Percentiles rank a stretch among this genome's conserved stretches.
phyloP scores from a whole-genome alignment of 2,113 vertebrate genomes.

The Scatophagus argus region DNA sequence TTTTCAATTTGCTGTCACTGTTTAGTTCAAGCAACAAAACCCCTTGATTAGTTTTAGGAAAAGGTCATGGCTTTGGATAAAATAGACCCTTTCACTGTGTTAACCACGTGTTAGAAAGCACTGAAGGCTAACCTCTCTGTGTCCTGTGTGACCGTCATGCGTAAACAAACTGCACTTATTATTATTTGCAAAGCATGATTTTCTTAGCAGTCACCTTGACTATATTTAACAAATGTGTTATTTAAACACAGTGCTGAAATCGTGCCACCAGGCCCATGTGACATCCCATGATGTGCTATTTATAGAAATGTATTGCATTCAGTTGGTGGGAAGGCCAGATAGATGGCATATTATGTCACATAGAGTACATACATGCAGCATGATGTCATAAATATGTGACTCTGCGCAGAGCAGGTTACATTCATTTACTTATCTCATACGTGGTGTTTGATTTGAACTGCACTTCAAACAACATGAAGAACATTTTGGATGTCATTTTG shows the following conservation, averaged over 20 bases:
- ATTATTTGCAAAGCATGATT: background rate
- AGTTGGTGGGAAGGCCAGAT: constrained; percentile 11
- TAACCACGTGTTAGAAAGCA: too few species aligned
- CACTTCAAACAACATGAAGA: background rate
- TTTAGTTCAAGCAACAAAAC: too few species aligned
- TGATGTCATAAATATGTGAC: constrained; percentile 5
- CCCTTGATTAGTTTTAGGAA: too few species aligned
- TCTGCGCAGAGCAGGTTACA: background rate
- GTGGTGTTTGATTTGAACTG: background rate
- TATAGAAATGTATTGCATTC: constrained; percentile 49
- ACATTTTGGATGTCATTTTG: background rate
- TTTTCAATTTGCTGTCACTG: too few species aligned
- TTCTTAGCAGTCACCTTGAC: background rate
- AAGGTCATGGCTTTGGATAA: too few species aligned
- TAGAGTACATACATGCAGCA: constrained; percentile 26
- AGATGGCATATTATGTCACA: constrained; percentile 27
- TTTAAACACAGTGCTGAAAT: constrained; percentile 14
- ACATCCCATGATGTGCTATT: constrained; percentile 28
- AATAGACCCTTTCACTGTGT: too few species aligned
- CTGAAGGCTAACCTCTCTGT: too few species aligned
- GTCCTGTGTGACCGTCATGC: background rate
- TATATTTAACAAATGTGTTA: constrained; percentile 36
- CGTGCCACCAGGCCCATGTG: constrained; percentile 26
- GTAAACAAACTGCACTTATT: background rate
- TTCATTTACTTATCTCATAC: background rate